Evolutionary conservation across 2,888 invertebrate species (phyloP), one percentile per base, ranked within the genome.

Genomic region (Stenoptilia bipunctidactyla): DNA sequence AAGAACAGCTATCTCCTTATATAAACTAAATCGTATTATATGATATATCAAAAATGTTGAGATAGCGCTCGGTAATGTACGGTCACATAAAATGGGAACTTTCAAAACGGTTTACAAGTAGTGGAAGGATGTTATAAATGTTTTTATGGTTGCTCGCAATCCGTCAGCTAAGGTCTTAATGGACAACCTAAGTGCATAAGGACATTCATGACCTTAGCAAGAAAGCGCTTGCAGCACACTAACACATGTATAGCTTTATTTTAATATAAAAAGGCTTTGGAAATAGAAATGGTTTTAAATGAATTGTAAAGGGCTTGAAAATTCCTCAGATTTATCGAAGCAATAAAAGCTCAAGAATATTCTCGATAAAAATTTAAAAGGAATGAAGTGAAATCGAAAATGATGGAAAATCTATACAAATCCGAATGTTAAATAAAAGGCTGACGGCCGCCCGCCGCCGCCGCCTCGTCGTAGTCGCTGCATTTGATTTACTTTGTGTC

Each of bases 61-160:
- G 59, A 63, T 69, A 63, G 62, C 64, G 57, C 52, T 53, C 59
- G 63, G 62, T 75, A 68, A 68, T 72, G 63, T 53, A 53, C 58
- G 68, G 68, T 72, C 73, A 54, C 66, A 79, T 79, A 79, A 76
- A 76, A 70, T 60, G 58, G 61, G 57, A 59, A 71, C 62, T 72
- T 69, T 74, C 65, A 70, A 77, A 80, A 71, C 75, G 80, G 62
- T 80, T 80, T 80, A 82, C 79, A 80, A 80, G 82, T 77, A 69
- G 71, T 80, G 76, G 77, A 77, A 79, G 80, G 80, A 80, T 79
- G 79, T 80, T 77, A 76, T 83, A 82, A 82, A 79, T 76, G 71
- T 82, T 83, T 82, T 79, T 82, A 68, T 77, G 74, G 70, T 74
- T 66, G 74, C 73, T 77, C 76, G 20, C 20, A 20, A 20, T 20